A percentile compares a stretch with the other conserved stretches of the same genome.
Conservation (phyloP, 2,888 invertebrate species). For the Scrobipalpa costella region DNA sequence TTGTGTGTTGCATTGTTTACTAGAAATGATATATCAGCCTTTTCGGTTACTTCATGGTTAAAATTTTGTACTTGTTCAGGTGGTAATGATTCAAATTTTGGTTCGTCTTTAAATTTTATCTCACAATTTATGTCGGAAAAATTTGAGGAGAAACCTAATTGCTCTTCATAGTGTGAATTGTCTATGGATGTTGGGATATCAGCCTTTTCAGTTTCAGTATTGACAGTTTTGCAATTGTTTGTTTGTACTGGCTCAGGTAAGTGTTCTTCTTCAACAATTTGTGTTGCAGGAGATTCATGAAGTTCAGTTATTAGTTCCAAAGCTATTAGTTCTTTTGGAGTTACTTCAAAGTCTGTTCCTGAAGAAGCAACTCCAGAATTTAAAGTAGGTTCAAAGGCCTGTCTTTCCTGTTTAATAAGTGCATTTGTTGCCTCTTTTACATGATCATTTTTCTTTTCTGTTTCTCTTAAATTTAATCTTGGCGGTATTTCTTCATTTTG, state of each 20-base stretch:
- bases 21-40: slow-evolving; percentile 12
- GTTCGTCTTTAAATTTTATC: slow-evolving; percentile 36
- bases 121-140: slow-evolving; percentile 76
- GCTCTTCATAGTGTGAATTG: slow-evolving; percentile 68
- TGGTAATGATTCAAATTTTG: slow-evolving; percentile 41
- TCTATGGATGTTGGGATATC: slow-evolving; percentile 28
- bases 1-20: not conserved
- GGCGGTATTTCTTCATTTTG: slow-evolving; percentile 30
- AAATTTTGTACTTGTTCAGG: slow-evolving; percentile 69
- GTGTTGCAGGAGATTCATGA: not conserved
- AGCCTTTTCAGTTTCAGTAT: slow-evolving; percentile 37
- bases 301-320: not conserved
- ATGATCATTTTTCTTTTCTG: slow-evolving; percentile 33
- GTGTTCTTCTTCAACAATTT: slow-evolving; percentile 9
- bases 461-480: slow-evolving; percentile 29
- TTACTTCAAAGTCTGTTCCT: not conserved
- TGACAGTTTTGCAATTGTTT: slow-evolving; percentile 27
- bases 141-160: slow-evolving; percentile 77
- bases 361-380: not conserved
- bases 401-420: slow-evolving; percentile 20
- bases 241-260: slow-evolving; percentile 61
- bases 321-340: not conserved
- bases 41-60: slow-evolving; percentile 27
- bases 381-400: not conserved
- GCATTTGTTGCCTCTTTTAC: slow-evolving; percentile 21